Conservation (phyloP, 2,888 invertebrate genomes). For the Drosophila cognata region DNA sequence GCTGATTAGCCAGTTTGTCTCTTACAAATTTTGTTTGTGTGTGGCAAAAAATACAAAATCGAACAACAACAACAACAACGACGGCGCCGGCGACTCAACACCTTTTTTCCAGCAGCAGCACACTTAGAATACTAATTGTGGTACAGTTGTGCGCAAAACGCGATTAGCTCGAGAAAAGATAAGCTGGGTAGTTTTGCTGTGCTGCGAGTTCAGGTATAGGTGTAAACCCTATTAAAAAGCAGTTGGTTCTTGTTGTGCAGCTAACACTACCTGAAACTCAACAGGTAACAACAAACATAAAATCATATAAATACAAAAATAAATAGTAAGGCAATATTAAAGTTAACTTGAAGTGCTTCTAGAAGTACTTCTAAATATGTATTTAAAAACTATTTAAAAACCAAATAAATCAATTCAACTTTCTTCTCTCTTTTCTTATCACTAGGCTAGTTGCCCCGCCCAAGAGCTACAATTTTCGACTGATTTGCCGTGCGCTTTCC, state of each 20-base stretch:
- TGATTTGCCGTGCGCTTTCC: slow-evolving; percentile 66
- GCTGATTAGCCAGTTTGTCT: slow-evolving; percentile 74
- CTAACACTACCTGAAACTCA: not conserved
- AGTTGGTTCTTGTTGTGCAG: not conserved
- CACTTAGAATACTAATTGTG: slow-evolving; percentile 70
- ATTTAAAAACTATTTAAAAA: not conserved
- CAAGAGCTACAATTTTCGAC: slow-evolving; percentile 60
- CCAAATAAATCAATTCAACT: not conserved
- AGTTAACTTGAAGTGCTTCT: not conserved
- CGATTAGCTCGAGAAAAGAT: slow-evolving; percentile 22
- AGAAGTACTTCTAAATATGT: fast-evolving
- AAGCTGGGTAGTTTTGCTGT: not conserved
- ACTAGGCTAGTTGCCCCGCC: slow-evolving; percentile 37
- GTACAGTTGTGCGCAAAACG: slow-evolving; percentile 67
- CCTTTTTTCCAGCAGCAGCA: slow-evolving; percentile 38
- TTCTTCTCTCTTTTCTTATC: not conserved
- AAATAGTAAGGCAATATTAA: not conserved
- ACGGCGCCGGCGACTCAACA: slow-evolving; percentile 17
- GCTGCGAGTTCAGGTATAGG: slow-evolving; percentile 1
- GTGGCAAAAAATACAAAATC: slow-evolving; percentile 23
- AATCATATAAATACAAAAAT: not conserved
- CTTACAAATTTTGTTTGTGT: slow-evolving; percentile 45
- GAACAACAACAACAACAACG: not conserved
- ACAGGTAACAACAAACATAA: slow-evolving; percentile 9
- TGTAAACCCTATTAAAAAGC: not conserved